A percentile compares a stretch with the other conserved stretches of the same genome.
phyloP scores from a whole-genome alignment of 2,113 vertebrate species.

The Osmerus mordax region DNA sequence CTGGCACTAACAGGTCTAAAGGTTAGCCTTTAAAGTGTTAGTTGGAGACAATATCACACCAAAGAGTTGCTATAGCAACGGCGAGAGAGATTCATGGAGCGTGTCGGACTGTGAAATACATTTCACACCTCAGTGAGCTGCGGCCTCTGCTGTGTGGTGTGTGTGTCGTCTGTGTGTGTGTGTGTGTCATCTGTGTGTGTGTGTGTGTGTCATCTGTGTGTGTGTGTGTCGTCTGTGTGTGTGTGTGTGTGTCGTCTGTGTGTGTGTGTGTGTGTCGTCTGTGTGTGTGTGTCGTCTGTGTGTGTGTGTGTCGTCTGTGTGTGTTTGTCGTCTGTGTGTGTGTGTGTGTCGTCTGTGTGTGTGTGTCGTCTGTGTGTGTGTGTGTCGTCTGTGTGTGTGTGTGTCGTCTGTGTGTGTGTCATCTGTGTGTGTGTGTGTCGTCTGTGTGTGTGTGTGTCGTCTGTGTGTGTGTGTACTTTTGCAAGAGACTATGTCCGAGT shows the following conservation, averaged over 20 bases:
- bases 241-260: too few relatives aligned
- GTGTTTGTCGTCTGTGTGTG: conserved; percentile 9
- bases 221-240: too few relatives aligned
- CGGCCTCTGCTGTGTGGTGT: conserved; percentile 40
- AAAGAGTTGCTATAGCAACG: conserved; percentile 69
- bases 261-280: too few relatives aligned
- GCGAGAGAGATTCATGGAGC: conserved; percentile 64
- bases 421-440: too few relatives aligned
- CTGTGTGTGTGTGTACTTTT: not conserved
- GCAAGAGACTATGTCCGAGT: too few relatives aligned
- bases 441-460: too few relatives aligned
- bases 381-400: too few relatives aligned
- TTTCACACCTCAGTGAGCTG: conserved; percentile 62
- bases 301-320: too few relatives aligned
- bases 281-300: not conserved
- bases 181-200: too few relatives aligned
- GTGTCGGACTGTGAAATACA: conserved; percentile 67
- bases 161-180: conserved; percentile 19
- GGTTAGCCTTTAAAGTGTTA: conserved; percentile 66
- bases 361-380: not conserved
- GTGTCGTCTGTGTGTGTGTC: too few relatives aligned
- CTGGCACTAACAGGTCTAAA: conserved; percentile 49
- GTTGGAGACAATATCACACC: conserved; percentile 54
- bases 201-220: too few relatives aligned
- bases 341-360: conserved; percentile 27